Percentiles rank a stretch among this genome's conserved stretches.
Evolutionary conservation across 1,140 invertebrate genomes (phyloP).

Genomic region (Spodoptera litura): DNA sequence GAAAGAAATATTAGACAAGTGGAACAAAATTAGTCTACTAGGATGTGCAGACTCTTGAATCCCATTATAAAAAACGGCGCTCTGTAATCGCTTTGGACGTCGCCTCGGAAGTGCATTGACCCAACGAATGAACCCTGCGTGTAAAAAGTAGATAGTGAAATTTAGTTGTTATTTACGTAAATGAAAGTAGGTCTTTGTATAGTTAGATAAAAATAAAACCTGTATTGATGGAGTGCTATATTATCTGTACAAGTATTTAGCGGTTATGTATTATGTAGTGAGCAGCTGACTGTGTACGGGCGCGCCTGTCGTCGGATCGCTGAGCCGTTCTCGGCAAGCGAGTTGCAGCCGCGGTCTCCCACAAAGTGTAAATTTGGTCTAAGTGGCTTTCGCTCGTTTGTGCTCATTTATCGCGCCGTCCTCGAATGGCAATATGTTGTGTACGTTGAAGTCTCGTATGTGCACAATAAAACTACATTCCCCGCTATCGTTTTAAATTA

Average conservation of each 20-base stretch:
- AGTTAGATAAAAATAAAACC: constrained; percentile 34
- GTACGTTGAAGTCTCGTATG: constrained; percentile 71
- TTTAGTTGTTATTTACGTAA: constrained; percentile 47
- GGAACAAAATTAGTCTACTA: constrained; percentile 15
- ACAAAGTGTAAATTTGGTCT: constrained; percentile 85
- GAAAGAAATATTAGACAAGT: background rate
- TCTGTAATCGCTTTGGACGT: constrained; percentile 76
- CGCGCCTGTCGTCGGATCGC: constrained; percentile 57
- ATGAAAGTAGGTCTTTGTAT: constrained; percentile 43
- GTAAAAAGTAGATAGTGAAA: constrained; percentile 57
- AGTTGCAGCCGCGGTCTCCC: constrained; percentile 77
- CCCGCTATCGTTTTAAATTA: constrained; percentile 79
- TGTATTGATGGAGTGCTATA: constrained; percentile 26
- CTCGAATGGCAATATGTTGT: constrained; percentile 75
- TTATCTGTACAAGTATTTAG: constrained; percentile 25
- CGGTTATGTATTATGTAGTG: constrained; percentile 60
- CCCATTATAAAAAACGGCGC: constrained; percentile 62
- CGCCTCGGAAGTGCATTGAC: constrained; percentile 84
- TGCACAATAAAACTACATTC: constrained; percentile 77
- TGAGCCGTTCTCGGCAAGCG: constrained; percentile 58
- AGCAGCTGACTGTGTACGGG: constrained; percentile 75
- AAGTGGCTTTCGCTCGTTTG: constrained; percentile 83
- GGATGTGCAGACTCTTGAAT: constrained; percentile 45
- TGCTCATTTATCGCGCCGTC: constrained; percentile 76
- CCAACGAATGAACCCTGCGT: constrained; percentile 78